phyloP scores from a whole-genome alignment of 2,797 vertebrate species.

The Phoeniculus purpureus region DNA sequence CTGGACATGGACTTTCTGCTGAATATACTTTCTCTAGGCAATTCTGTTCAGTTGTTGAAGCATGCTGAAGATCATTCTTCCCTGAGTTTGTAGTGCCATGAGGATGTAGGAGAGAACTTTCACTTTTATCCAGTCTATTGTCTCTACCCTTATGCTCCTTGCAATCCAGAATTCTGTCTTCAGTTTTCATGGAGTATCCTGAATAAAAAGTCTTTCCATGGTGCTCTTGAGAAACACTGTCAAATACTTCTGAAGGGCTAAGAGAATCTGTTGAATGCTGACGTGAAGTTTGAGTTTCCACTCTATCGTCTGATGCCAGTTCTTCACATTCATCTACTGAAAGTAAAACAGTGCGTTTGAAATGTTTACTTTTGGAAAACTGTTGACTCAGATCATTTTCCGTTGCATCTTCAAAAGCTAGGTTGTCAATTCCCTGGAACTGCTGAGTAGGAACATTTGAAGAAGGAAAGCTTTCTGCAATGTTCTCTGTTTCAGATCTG shows the following conservation, averaged over 20 bases:
- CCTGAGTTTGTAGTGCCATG: background rate
- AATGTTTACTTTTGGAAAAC: conserved; percentile 84
- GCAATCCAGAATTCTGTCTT: conserved; percentile 61
- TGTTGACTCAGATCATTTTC: conserved; percentile 85
- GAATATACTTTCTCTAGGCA: conserved; percentile 1
- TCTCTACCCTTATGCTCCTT: conserved; percentile 51
- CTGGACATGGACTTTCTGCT: conserved; percentile 8
- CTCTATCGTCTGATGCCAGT: conserved; percentile 90
- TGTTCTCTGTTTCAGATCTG: conserved; percentile 92
- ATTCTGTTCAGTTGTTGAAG: conserved; percentile 43
- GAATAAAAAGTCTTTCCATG: conserved; percentile 63
- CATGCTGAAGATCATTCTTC: conserved; percentile 43
- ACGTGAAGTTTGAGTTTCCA: conserved; percentile 76
- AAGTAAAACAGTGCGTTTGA: conserved; percentile 92
- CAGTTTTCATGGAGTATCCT: conserved; percentile 58
- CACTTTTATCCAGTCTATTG: background rate
- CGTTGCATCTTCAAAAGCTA: conserved; percentile 91
- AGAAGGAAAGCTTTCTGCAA: conserved; percentile 65
- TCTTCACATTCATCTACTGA: conserved; percentile 99
- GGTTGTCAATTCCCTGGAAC: conserved; percentile 94
- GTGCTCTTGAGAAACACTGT: conserved; percentile 73
- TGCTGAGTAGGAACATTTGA: conserved; percentile 79
- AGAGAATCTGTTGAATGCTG: conserved; percentile 68
- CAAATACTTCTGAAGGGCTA: conserved; percentile 89
- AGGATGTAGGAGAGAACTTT: conserved; percentile 15